Evolutionary conservation across 1,140 invertebrate genomes (phyloP), one percentile per base, ranked within the genome.

Genomic region (Neodiprion fabricii): DNA sequence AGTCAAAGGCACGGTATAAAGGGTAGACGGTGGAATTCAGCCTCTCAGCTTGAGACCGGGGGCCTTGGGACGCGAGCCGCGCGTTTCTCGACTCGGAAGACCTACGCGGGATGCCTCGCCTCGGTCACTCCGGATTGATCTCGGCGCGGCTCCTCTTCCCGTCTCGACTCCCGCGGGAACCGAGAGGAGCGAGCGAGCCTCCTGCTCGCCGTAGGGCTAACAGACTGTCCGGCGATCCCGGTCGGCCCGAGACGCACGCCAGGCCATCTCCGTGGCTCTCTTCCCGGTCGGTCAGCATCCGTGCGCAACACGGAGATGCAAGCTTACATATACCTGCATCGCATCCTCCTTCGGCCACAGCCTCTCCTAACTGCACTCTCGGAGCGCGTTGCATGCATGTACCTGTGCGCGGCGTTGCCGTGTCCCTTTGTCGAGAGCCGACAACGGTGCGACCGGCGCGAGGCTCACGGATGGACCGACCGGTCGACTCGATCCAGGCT

Each of bases 11-110:
- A 82, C 79, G 83, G 83, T 83, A 84, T 84, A 82, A 85, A 84
- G 84, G 82, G 80, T 84, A 83, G 82, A 82, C 80, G 81, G 81
- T 85, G 85, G 84, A 86, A 86, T 86, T 86, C 84, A 85, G 83
- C 78, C 83, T 85, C 85, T 83, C 85, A 84, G 85, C 85, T 86
- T 85, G 84, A 85, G 80, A 83, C 82, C 76, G 75, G 77, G 73
- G 74, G 72, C 77, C 73, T 66, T 53, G 53, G 71, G 74, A 71
- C 76, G 75, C 74, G 77, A 72, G 76, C 76, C 67, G 17, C 67
- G 67, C 61, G 12, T 65, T 21, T 72, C 66, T 72, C 23, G 50
- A 49, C 75, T 75, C 53, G 53, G n/a, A 61, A 17, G 53, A 17
- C 53, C 53, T 17, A 61, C 53, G 53, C 53, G 53, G 53, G 53